phyloP scores from a whole-genome alignment of 2,797 vertebrate genomes.

The Neopelma chrysocephalum region DNA sequence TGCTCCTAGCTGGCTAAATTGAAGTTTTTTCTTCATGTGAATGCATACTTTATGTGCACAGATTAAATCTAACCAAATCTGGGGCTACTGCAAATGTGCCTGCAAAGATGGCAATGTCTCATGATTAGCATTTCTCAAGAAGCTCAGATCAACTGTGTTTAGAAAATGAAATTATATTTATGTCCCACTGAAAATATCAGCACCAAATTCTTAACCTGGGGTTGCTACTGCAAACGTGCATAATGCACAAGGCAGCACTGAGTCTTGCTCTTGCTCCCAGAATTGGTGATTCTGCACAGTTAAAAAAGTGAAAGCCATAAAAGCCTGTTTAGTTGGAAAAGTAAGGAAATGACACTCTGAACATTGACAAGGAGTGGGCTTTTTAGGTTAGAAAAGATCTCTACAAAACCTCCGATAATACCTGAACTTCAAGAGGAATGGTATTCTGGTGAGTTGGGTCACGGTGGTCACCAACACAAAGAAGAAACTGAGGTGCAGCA shows the following conservation, averaged over 20 bases:
- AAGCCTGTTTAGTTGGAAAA: background rate
- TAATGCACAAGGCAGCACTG: background rate
- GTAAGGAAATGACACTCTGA: background rate
- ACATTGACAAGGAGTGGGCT: background rate
- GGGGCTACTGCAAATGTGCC: background rate
- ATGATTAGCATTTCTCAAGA: background rate
- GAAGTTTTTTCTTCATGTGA: background rate
- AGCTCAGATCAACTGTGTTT: background rate
- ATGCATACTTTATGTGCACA: background rate
- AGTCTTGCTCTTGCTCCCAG: background rate
- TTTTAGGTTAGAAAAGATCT: background rate
- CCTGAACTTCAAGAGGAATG: background rate
- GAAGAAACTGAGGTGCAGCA: background rate
- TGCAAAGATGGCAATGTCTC: background rate
- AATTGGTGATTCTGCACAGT: background rate
- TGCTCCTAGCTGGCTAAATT: background rate
- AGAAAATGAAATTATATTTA: constrained; percentile 3
- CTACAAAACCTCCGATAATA: background rate
- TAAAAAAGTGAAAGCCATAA: background rate
- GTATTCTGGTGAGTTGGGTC: background rate
- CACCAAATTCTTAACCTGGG: constrained; percentile 2
- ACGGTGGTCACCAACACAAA: background rate
- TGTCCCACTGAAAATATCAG: constrained; percentile 8
- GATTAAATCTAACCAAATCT: background rate
- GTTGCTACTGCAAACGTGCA: background rate